Evolutionary conservation across 2,888 invertebrate genomes (phyloP).

Genomic region (Chaitophorus viminalis): DNA sequence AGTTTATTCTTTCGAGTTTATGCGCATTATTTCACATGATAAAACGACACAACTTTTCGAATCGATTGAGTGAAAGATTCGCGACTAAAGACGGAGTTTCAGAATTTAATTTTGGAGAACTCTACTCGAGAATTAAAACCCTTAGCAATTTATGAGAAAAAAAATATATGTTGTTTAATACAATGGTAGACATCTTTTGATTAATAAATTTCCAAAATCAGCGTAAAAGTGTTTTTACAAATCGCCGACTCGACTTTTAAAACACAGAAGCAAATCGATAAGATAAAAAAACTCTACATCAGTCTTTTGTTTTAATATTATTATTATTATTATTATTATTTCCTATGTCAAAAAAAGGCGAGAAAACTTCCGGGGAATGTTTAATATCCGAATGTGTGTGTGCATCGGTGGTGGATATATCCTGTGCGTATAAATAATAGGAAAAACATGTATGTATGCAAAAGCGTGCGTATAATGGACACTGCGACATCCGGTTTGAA

Average conservation of each 20-base stretch:
- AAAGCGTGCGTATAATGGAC: constrained; percentile 19
- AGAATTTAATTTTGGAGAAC: constrained; percentile 24
- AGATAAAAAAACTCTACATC: neutral
- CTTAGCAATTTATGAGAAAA: constrained; percentile 9
- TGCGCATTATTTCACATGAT: neutral
- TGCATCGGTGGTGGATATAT: neutral
- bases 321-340: neutral
- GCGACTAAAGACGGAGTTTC: neutral
- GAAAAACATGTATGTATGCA: constrained; percentile 14
- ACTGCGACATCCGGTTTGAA: constrained; percentile 11
- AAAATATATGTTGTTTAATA: too few relatives aligned
- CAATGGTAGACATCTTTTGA: neutral
- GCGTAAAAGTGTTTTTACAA: neutral
- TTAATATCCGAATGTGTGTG: neutral
- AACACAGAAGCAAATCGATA: neutral
- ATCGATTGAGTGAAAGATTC: neutral
- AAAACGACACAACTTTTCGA: neutral
- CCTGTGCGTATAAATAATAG: constrained; percentile 10
- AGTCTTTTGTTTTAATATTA: constrained; percentile 9
- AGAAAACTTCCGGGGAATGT: constrained; percentile 12
- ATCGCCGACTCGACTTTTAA: constrained; percentile 9
- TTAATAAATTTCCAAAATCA: constrained; percentile 17
- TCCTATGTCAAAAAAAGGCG: neutral
- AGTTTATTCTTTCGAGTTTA: neutral
- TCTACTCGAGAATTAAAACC: constrained; percentile 30